Evolutionary conservation across 2,888 invertebrate species (phyloP), one percentile per base, ranked within the genome.

Genomic region (Mesoligia furuncula): DNA sequence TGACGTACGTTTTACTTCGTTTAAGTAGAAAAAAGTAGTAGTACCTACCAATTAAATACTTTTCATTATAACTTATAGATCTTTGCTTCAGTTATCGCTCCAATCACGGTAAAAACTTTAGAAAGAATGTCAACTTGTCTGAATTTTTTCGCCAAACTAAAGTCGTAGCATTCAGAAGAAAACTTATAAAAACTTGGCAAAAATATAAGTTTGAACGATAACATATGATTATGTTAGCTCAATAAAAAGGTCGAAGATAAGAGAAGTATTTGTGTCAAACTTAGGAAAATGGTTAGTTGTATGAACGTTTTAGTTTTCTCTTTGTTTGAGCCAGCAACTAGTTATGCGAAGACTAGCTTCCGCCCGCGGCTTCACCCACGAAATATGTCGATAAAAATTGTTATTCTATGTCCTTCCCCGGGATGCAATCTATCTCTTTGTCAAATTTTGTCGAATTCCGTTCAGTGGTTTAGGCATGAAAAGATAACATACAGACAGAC

Each of bases 171-270:
- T 76, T 72, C 9, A 6, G 48, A 65, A 70, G 51, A 80, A 75
- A 80, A 65, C 72, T 84, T 64, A 64, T 59, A 68, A 74, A 84
- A 84, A 81, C 71, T 84, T 79, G 8, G n/a, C 31, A 64, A 76
- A 72, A 74, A 71, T 71, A 81, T 75, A 54, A 76, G 75, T 73
- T 85, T 61, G 36, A 68, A 69, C 57, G 48, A 48, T 64, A 70
- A 79, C 64, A 67, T 79, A 67, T 70, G 76, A 64, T 72, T 70
- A 77, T 68, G 77, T 71, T 77, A 75, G 71, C 67, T 54, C 57
- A 68, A 81, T 83, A 81, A 84, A 84, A 84, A 84, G 66, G 45
- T 65, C 62, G 13, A 76, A 45, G 75, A 73, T 81, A 73, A 15
- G 72, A 77, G 62, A 69, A 68, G 39, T 78, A 81, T 83, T 71